Evolutionary conservation across 2,797 vertebrate species (phyloP).

Genomic region (Bryconaethiops microstoma): DNA sequence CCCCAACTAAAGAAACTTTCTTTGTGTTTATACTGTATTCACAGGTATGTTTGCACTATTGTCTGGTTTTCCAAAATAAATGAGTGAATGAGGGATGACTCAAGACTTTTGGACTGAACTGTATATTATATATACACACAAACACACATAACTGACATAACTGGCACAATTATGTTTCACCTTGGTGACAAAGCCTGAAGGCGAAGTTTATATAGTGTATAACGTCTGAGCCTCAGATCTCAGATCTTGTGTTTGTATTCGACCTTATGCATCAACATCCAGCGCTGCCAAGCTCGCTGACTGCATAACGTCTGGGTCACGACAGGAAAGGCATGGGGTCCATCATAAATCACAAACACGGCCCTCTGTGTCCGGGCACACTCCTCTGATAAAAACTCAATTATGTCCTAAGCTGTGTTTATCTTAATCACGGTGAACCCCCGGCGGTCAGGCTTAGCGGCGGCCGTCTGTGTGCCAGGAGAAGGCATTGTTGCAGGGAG

Average conservation of each 20-base stretch:
- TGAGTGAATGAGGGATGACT: too few species aligned
- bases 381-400: slow-evolving; percentile 48
- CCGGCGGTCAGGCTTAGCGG: not conserved
- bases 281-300: not conserved
- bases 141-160: too few species aligned
- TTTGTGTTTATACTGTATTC: too few species aligned
- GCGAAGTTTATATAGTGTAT: too few species aligned
- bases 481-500: slow-evolving; percentile 1
- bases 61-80: too few species aligned
- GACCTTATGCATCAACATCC: slow-evolving; percentile 2
- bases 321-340: slow-evolving; percentile 40
- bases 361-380: slow-evolving; percentile 32
- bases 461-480: not conserved
- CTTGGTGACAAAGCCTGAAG: too few species aligned
- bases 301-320: slow-evolving; percentile 36
- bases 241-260: not conserved
- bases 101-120: too few species aligned
- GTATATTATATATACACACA: too few species aligned
- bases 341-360: slow-evolving; percentile 47
- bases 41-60: too few species aligned
- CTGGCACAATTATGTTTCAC: too few species aligned
- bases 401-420: slow-evolving; percentile 46
- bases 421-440: slow-evolving; percentile 41
- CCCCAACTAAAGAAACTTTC: too few species aligned
- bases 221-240: too few species aligned